These are phyloP conservation scores for Propsilocerus akamusi DNA, from an alignment of 1,140 invertebrate genomes.

Conservation along the genomic window DNA sequence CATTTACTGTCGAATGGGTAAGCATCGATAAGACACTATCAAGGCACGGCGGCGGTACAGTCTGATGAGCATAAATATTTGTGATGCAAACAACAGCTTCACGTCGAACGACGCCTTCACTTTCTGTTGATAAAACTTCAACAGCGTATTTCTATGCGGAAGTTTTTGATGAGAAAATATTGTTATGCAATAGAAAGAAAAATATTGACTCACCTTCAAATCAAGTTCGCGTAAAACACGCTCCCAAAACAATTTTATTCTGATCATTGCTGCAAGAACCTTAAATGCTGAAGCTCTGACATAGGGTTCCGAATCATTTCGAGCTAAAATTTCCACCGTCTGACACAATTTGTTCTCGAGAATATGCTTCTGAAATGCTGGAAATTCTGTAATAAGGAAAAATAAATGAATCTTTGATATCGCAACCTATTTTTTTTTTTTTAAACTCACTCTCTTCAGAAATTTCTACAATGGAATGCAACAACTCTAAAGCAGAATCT, in stretches of 20 bases:
- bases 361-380: slow-evolving; percentile 52
- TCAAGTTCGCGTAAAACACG: slow-evolving; percentile 33
- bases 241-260: slow-evolving; percentile 44
- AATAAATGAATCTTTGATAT: background rate
- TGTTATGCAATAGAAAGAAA: slow-evolving; percentile 8
- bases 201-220: slow-evolving; percentile 34
- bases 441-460: slow-evolving; percentile 42
- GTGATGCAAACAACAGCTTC: slow-evolving; percentile 45
- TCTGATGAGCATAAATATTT: slow-evolving; percentile 41
- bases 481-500: slow-evolving; percentile 49
- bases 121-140: slow-evolving; percentile 39
- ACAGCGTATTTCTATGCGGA: slow-evolving; percentile 38
- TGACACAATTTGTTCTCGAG: slow-evolving; percentile 41
- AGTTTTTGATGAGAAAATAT: background rate
- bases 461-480: slow-evolving; percentile 43
- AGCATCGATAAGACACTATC: slow-evolving; percentile 34
- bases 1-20: slow-evolving; percentile 38
- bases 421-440: background rate
- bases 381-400: slow-evolving; percentile 38
- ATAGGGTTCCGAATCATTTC: slow-evolving; percentile 47
- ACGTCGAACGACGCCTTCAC: slow-evolving; percentile 51
- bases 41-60: slow-evolving; percentile 29
- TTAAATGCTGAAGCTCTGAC: slow-evolving; percentile 50
- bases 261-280: slow-evolving; percentile 42
- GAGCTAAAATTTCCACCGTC: slow-evolving; percentile 38